Base-by-base conservation (phyloP, 2,113 vertebrate genomes). In the Cololabis saira region DNA sequence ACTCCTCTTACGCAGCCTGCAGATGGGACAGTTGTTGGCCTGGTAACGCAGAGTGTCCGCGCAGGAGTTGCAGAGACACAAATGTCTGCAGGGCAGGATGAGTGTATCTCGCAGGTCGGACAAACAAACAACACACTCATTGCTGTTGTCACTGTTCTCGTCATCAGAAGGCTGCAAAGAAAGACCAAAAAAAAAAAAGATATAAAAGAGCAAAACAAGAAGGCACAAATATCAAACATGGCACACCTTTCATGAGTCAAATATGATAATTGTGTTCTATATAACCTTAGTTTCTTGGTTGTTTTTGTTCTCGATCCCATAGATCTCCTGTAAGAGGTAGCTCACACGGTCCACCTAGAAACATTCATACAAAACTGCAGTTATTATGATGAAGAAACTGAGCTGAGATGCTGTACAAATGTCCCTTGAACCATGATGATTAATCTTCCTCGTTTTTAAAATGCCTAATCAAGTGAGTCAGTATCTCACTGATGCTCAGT, bases 251-350 rank as follows among this genome's bases (percentile, higher is more conserved):
- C 0, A 13, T 2, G 1, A 37, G 21, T 61, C 1, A 8, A 2
- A 7, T 11, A 27, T 15, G 1, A 11, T 10, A 11, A 33, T 22
- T 3, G 15, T 12, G n/a, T 18, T 40, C 11, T 5, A 61, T 2
- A 10, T 14, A 10, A 99, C 98, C 97, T 99, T 99, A 0, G 96
- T 99, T 81, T 98, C 97, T 80, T 99, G 97, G 90, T 97, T 99
- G 92, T 97, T 98, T 85, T 99, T 99, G 87, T 99, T 99, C 89
- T 99, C 98, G 0, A 99, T 99, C 74, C 98, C 98, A 0, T 99
- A 99, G 90, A 99, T 99, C 92, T 99, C 98, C 93, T 99, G 98
- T 5, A 99, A 91, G 75, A 99, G 90, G 85, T 99, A 99, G 91
- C 98, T 99, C 82, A 99, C 98, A 16, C 98, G 95, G 81, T 99